Conservation (phyloP, 1,140 invertebrate genomes). For the Apis cerana region DNA sequence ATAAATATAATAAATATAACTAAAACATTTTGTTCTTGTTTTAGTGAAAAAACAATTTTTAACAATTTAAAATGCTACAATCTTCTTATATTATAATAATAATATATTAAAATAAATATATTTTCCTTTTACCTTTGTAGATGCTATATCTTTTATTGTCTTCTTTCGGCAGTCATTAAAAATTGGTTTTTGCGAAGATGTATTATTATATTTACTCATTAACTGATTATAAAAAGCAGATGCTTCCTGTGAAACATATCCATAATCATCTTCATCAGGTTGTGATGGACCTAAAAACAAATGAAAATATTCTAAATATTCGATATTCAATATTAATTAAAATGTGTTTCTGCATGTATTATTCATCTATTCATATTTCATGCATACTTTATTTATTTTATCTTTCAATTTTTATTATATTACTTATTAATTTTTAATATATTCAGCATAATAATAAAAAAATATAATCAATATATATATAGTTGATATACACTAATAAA, state of each 20-base stretch:
- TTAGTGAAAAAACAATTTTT: no score
- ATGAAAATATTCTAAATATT: conserved; percentile 10
- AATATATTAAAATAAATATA: background rate
- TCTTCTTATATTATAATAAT: no score
- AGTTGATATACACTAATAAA: no score
- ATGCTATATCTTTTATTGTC: conserved; percentile 78
- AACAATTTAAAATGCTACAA: no score
- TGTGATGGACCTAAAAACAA: conserved; percentile 84
- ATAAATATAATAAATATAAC: no score
- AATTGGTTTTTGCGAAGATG: conserved; percentile 84
- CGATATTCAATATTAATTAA: background rate
- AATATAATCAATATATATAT: background rate
- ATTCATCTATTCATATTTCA: background rate
- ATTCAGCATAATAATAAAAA: background rate
- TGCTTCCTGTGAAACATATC: conserved; percentile 92
- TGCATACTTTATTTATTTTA: background rate
- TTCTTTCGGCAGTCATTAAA: conserved; percentile 75
- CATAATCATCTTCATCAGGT: conserved; percentile 94
- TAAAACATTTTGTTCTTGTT: no score
- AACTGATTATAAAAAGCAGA: conserved; percentile 90
- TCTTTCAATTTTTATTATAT: background rate
- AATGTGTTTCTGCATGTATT: background rate
- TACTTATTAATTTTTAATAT: background rate
- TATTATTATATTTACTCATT: conserved; percentile 90
- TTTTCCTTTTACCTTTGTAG: conserved; percentile 79